A percentile compares a stretch with the other conserved stretches of the same genome.
phyloP scores from a whole-genome alignment of 2,888 invertebrate genomes.

The Nineta flava region DNA sequence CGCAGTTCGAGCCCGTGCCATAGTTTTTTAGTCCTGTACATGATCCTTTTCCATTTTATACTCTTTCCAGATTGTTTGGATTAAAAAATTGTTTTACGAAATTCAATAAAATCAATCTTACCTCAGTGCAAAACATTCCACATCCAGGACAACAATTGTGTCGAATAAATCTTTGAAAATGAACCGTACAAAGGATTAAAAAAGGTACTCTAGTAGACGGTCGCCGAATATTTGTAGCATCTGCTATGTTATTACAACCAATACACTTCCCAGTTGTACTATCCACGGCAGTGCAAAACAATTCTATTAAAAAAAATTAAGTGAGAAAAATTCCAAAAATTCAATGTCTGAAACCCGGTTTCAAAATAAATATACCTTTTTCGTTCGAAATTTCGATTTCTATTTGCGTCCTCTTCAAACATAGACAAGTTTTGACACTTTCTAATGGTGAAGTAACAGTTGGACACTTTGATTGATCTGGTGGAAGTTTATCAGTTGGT shows the following conservation, averaged over 20 bases:
- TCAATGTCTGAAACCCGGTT: too few relatives aligned
- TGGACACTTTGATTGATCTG: constrained; percentile 17
- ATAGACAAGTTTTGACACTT: constrained; percentile 20
- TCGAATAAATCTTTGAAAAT: constrained; percentile 52
- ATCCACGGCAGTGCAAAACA: constrained; percentile 56
- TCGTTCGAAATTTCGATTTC: constrained; percentile 12
- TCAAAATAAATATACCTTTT: too few relatives aligned
- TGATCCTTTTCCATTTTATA: too few relatives aligned
- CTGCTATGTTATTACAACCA: constrained; percentile 62
- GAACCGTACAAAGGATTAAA: constrained; percentile 62
- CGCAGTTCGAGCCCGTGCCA: too few relatives aligned
- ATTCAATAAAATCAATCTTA: too few relatives aligned
- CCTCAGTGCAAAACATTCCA: constrained; percentile 80
- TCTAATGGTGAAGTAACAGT: constrained; percentile 16
- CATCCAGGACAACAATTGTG: constrained; percentile 88
- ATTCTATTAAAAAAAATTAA: constrained; percentile 7
- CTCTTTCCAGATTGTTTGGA: too few relatives aligned
- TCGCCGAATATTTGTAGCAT: constrained; percentile 36
- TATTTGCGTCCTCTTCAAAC: constrained; percentile 19
- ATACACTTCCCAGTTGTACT: constrained; percentile 55
- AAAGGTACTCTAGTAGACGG: constrained; percentile 64
- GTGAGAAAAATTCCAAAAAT: too few relatives aligned
- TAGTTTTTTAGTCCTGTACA: too few relatives aligned
- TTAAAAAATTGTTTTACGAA: too few relatives aligned
- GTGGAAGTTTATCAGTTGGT: constrained; percentile 15